phyloP scores from a whole-genome alignment of 1,140 invertebrate genomes.

The Dufourea novaeangliae region DNA sequence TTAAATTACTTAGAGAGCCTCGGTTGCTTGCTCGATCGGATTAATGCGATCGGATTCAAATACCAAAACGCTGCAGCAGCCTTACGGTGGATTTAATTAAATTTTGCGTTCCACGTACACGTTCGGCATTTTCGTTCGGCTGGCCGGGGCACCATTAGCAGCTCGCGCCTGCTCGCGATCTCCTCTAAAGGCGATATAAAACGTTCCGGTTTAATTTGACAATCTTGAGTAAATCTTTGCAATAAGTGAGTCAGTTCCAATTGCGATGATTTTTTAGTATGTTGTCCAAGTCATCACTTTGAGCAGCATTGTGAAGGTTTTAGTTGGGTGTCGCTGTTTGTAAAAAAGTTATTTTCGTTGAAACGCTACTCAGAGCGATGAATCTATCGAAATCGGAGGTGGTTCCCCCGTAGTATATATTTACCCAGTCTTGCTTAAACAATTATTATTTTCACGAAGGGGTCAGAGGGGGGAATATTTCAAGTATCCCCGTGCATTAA shows the following conservation, averaged over 20 bases:
- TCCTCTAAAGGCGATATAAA: neutral
- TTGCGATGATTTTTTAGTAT: too few species aligned
- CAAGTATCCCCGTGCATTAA: slow-evolving; percentile 45
- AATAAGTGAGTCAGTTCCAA: too few species aligned
- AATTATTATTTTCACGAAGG: slow-evolving; percentile 32
- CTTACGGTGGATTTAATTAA: slow-evolving; percentile 44
- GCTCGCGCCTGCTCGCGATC: neutral
- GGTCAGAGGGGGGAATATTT: slow-evolving; percentile 36
- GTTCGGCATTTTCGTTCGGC: slow-evolving; percentile 29
- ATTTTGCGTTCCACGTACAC: slow-evolving; percentile 28
- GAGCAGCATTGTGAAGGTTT: too few species aligned
- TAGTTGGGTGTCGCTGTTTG: too few species aligned
- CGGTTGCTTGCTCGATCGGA: slow-evolving; percentile 43
- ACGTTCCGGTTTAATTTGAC: neutral
- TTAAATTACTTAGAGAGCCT: slow-evolving; percentile 38
- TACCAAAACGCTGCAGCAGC: slow-evolving; percentile 32
- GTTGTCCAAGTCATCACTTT: too few species aligned
- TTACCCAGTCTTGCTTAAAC: too few species aligned
- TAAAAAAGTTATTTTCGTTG: too few species aligned
- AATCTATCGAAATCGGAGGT: too few species aligned
- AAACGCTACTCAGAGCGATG: too few species aligned
- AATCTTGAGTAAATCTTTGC: too few species aligned
- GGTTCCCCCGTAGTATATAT: too few species aligned
- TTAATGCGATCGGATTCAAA: slow-evolving; percentile 47
- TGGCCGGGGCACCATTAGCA: neutral